Evolutionary conservation across 1,140 invertebrate species (phyloP), one percentile per base, ranked within the genome.

Genomic region (Rhizoglyphus robini): DNA sequence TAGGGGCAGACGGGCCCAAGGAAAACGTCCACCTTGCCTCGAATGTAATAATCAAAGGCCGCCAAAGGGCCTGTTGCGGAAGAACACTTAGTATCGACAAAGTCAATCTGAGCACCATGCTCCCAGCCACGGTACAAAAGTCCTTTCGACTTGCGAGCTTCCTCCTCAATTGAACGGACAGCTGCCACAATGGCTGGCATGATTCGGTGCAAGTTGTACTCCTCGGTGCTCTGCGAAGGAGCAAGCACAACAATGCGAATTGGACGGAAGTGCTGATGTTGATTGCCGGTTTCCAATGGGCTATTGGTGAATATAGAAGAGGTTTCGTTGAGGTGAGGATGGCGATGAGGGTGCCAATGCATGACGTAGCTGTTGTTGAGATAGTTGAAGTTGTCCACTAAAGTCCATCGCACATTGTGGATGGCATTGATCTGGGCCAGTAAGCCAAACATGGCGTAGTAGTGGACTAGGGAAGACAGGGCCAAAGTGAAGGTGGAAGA

Each of bases 1-100:
- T 92, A 95, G 70, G 92, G 88, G 75, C 90, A 95, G 1, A 90
- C 84, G 0, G 91, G 87, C 0, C 91, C 92, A 70, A 95, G 81
- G 72, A 94, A 90, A 0, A 86, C 88, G 76, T 94, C 87, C 82
- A 81, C 71, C 68, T 75, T 68, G 67, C 70, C 38, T 13, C 38
- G 48, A 64, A 81, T 81, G 74, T 87, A 85, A 68, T 88, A 84
- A 60, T 88, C 85, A 72, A 88, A 86, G 3, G 87, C 87, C 4
- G 83, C 85, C 4, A 89, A 75, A 0, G 87, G 84, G 0, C 87
- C 88, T 51, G 82, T 80, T 0, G 83, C 84, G 3, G 86, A 88
- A 3, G 87, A 88, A 73, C 87, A 89, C n/a, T 81, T 78, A 0
- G 87, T 86, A 71, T 90, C 86, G 48, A 84, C 77, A 65, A 84